A percentile compares a stretch with the other conserved stretches of the same genome.
phyloP scores from a whole-genome alignment of 1,140 invertebrate genomes.

The Atta cephalotes region DNA sequence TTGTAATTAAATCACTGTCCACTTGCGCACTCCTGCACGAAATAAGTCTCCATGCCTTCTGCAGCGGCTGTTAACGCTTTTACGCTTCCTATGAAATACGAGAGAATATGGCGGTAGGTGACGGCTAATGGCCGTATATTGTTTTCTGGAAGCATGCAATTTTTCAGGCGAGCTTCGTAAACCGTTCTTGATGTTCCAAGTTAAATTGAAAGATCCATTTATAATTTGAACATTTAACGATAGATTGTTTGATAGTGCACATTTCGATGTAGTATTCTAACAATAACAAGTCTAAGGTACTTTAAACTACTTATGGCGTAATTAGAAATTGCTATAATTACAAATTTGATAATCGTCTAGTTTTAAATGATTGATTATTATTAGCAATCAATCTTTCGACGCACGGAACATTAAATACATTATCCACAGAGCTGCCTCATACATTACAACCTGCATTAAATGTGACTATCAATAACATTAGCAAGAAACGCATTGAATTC shows the following conservation, averaged over 20 bases:
- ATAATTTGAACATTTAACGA: slow-evolving; percentile 11
- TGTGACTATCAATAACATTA: slow-evolving; percentile 51
- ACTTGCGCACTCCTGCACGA: slow-evolving; percentile 25
- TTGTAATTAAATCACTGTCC: slow-evolving; percentile 52
- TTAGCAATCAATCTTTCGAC: slow-evolving; percentile 30
- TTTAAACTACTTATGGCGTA: neutral
- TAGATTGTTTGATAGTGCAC: neutral
- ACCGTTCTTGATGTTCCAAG: neutral
- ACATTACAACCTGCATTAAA: slow-evolving; percentile 11
- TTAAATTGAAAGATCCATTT: slow-evolving; percentile 26
- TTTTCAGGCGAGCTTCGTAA: slow-evolving; percentile 12
- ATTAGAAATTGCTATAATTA: neutral
- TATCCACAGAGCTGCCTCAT: neutral
- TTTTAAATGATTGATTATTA: slow-evolving; percentile 45
- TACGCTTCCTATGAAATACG: slow-evolving; percentile 45
- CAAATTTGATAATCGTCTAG: neutral
- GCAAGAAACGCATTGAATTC: slow-evolving; percentile 51
- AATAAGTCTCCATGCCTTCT: slow-evolving; percentile 45
- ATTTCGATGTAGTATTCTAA: neutral
- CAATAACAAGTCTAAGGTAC: neutral
- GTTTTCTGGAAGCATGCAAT: slow-evolving; percentile 42
- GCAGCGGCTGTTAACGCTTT: slow-evolving; percentile 52
- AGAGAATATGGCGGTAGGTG: slow-evolving; percentile 23
- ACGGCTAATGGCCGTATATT: slow-evolving; percentile 52
- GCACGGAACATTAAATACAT: slow-evolving; percentile 17